A percentile compares a stretch with the other conserved stretches of the same genome.
phyloP scores from a whole-genome alignment of 2,797 vertebrate genomes.

The Mycteria americana region DNA sequence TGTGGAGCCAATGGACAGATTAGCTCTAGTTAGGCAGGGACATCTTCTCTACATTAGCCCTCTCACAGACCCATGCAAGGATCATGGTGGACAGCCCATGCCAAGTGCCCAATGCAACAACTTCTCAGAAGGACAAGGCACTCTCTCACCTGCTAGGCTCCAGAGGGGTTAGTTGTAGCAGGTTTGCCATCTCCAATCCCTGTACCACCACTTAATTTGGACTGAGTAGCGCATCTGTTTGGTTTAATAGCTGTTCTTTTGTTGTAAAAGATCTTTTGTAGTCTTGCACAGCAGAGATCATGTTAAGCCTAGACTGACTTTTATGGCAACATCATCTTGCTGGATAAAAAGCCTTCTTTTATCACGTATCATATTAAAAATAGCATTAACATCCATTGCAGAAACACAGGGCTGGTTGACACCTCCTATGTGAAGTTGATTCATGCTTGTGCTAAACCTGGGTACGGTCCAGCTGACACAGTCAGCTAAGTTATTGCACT shows the following conservation, averaged over 20 bases:
- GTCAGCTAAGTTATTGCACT: conserved; percentile 66
- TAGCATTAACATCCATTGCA: not conserved
- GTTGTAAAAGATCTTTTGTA: not conserved
- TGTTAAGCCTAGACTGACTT: not conserved
- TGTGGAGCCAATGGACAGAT: not conserved
- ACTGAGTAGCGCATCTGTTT: not conserved
- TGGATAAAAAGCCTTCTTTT: conserved; percentile 22
- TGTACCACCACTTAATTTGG: not conserved
- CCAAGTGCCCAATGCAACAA: not conserved
- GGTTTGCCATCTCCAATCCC: not conserved
- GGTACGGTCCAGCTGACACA: conserved; percentile 68
- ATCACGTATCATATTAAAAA: not conserved
- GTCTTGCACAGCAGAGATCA: not conserved
- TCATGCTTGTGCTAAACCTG: conserved; percentile 52
- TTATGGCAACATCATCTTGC: not conserved
- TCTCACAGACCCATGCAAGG: not conserved
- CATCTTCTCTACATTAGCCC: not conserved
- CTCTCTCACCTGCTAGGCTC: not conserved
- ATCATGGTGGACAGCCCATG: rapidly evolving
- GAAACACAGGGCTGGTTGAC: not conserved
- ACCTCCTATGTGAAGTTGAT: conserved; percentile 48
- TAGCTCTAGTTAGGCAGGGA: not conserved
- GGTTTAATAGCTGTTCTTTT: not conserved
- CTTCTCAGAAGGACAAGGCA: not conserved
- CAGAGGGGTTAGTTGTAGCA: not conserved